Evolutionary conservation across 37 sponge, comb jelly and placozoan genomes (phyloP).

Genomic region (Axinella damicornis): DNA sequence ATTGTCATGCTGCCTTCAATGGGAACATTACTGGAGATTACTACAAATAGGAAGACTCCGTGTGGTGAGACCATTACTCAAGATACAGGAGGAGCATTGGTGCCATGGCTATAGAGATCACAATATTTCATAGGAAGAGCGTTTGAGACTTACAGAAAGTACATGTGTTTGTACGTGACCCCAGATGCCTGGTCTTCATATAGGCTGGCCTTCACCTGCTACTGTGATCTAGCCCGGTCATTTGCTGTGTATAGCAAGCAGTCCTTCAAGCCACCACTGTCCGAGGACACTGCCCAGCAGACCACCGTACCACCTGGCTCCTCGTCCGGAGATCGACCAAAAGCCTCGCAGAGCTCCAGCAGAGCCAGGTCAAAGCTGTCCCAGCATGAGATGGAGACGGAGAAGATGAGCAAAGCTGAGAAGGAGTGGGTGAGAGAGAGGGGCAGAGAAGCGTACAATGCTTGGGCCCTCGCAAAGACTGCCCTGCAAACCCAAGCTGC

Average conservation of each 20-base stretch:
- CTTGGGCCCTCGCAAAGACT: constrained; percentile 50
- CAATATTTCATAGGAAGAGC: no score
- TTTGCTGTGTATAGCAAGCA: constrained; percentile 1
- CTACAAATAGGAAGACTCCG: no score
- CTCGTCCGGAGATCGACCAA: not conserved
- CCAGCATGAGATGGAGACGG: not conserved
- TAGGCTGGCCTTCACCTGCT: constrained; percentile 26
- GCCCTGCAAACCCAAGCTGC: constrained; percentile 23
- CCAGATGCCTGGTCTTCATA: not conserved
- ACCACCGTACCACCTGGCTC: not conserved
- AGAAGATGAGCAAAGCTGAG: constrained; percentile 8
- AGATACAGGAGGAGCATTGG: no score
- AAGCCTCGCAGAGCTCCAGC: not conserved
- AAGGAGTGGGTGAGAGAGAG: constrained; percentile 24
- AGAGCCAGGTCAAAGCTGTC: not conserved
- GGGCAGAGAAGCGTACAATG: constrained; percentile 15
- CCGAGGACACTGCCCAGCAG: not conserved
- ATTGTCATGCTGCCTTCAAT: no score
- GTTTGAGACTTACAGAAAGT: no score
- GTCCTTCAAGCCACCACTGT: not conserved
- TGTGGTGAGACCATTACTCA: no score
- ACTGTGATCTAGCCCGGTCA: constrained; percentile 15
- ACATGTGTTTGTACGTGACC: no score
- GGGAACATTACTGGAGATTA: no score
- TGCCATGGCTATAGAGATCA: no score